A percentile compares a stretch with the other conserved stretches of the same genome.
These are phyloP conservation scores for Ariolimax columbianus DNA, from an alignment of 2,888 invertebrate genomes.

Conservation along the genomic window DNA sequence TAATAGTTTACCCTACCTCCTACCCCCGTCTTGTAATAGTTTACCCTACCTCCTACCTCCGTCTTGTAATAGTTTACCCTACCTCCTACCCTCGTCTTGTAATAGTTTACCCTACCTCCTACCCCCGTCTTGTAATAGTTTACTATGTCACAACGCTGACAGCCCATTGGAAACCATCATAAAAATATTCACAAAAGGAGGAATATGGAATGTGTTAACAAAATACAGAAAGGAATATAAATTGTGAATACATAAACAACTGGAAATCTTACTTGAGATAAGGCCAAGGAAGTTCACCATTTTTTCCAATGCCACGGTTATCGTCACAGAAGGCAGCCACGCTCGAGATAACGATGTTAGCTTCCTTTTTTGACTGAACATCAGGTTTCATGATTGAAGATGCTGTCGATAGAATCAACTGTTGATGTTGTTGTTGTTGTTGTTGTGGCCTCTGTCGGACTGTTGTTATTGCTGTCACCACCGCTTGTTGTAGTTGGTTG, in stretches of 20 bases:
- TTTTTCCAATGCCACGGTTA: conserved; percentile 38
- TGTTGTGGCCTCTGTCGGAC: too few relatives aligned
- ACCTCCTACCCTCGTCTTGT: too few relatives aligned
- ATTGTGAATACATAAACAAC: not conserved
- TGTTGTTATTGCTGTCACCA: not conserved
- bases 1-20: too few relatives aligned
- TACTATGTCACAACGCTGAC: too few relatives aligned
- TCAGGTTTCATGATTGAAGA: not conserved
- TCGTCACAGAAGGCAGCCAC: conserved; percentile 43
- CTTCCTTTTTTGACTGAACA: not conserved
- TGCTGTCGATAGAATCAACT: not conserved
- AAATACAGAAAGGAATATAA: not conserved
- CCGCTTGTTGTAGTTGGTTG: not conserved
- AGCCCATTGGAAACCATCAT: too few relatives aligned
- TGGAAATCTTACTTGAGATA: conserved; percentile 16
- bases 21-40: too few relatives aligned
- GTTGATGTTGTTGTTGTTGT: not conserved
- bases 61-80: too few relatives aligned
- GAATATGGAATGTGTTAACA: not conserved
- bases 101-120: too few relatives aligned
- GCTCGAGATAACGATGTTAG: conserved; percentile 5
- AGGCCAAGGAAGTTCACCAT: conserved; percentile 40
- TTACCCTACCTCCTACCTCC: too few relatives aligned
- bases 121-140: too few relatives aligned
- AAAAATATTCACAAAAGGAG: not conserved